phyloP scores from a whole-genome alignment of 2,888 invertebrate genomes.

The Apamea anceps region DNA sequence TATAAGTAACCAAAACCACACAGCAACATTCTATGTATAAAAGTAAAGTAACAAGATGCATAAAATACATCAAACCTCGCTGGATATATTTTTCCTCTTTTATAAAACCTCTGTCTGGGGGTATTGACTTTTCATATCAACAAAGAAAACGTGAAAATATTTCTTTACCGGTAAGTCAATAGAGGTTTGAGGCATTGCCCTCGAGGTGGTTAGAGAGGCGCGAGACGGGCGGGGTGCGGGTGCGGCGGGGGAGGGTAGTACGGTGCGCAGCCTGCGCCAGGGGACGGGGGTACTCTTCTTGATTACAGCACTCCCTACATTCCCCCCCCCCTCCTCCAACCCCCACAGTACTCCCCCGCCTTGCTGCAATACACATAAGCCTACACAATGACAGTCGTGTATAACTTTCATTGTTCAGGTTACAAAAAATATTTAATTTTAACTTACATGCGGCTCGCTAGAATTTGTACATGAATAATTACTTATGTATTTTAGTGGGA shows the following conservation, averaged over 20 bases:
- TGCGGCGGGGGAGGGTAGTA: slow-evolving; percentile 62
- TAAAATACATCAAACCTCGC: slow-evolving; percentile 43
- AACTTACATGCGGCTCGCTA: slow-evolving; percentile 43
- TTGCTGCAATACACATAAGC: slow-evolving; percentile 82
- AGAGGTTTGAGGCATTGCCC: slow-evolving; percentile 89
- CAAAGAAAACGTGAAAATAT: slow-evolving; percentile 86
- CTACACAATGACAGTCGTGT: slow-evolving; percentile 80
- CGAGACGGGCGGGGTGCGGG: slow-evolving; percentile 65
- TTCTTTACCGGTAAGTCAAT: slow-evolving; percentile 88
- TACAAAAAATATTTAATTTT: slow-evolving; percentile 70
- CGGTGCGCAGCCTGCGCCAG: slow-evolving; percentile 77
- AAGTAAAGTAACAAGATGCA: slow-evolving; percentile 43
- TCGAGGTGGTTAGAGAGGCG: slow-evolving; percentile 79
- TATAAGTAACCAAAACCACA: neutral
- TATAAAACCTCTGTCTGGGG: slow-evolving; percentile 53
- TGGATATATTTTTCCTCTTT: slow-evolving; percentile 47
- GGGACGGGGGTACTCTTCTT: slow-evolving; percentile 90
- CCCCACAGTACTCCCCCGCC: slow-evolving; percentile 75
- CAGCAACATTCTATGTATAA: neutral
- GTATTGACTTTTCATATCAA: slow-evolving; percentile 83
- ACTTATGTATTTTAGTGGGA: slow-evolving; percentile 27
- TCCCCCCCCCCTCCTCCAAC: slow-evolving; percentile 68
- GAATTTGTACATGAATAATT: slow-evolving; percentile 30
- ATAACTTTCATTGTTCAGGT: slow-evolving; percentile 75
- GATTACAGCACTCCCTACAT: slow-evolving; percentile 87